Evolutionary conservation across 2,888 invertebrate species (phyloP).

Genomic region (Macaria liturata): DNA sequence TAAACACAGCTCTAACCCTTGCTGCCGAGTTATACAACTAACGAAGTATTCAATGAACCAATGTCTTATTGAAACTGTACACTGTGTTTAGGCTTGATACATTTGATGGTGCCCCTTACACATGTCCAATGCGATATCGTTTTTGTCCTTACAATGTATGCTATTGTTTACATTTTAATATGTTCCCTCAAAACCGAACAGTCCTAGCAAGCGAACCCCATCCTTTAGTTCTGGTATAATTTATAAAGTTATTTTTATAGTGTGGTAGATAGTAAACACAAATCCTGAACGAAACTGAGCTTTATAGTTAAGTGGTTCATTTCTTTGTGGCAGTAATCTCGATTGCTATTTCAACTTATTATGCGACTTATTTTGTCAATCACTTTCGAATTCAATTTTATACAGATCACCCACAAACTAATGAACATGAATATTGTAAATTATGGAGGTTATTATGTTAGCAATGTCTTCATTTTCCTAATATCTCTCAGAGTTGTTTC

Average conservation of each 20-base stretch:
- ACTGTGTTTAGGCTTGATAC: constrained; percentile 25
- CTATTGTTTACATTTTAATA: constrained; percentile 41
- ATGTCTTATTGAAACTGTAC: constrained; percentile 22
- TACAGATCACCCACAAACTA: constrained; percentile 55
- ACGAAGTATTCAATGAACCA: constrained; percentile 31
- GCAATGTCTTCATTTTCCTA: constrained; percentile 59
- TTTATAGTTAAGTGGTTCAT: constrained; percentile 67
- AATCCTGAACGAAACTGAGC: constrained; percentile 79
- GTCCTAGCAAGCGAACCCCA: constrained; percentile 48
- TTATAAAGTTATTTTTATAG: constrained; percentile 44
- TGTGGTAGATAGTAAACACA: constrained; percentile 65
- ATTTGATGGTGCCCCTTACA: constrained; percentile 21
- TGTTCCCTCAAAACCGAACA: constrained; percentile 39
- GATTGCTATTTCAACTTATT: constrained; percentile 23
- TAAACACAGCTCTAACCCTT: constrained; percentile 30
- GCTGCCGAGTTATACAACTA: constrained; percentile 10
- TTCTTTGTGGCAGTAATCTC: constrained; percentile 59
- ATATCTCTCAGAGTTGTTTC: constrained; percentile 2
- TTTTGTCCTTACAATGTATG: constrained; percentile 43
- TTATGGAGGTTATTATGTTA: constrained; percentile 60
- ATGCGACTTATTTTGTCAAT: constrained; percentile 15
- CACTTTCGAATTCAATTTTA: constrained; percentile 11
- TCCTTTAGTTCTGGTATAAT: constrained; percentile 39
- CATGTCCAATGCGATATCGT: constrained; percentile 35
- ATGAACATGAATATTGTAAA: constrained; percentile 65